Conservation (phyloP, 2,888 invertebrate genomes). For the Danaus chrysippus region DNA sequence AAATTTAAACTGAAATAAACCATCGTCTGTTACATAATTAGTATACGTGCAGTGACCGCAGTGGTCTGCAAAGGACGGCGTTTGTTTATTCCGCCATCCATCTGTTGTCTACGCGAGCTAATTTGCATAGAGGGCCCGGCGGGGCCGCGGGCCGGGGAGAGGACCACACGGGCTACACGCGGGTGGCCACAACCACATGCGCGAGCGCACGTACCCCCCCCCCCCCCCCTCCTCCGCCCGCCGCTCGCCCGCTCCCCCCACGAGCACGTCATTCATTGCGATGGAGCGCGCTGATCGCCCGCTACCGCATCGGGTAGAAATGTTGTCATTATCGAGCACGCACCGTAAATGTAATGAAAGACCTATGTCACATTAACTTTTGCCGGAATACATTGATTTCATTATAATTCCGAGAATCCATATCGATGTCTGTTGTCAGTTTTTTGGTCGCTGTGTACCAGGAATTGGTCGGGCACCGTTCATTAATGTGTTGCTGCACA, state of each 20-base stretch:
- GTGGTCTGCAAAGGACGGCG: conserved; percentile 64
- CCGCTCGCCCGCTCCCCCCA: conserved; percentile 44
- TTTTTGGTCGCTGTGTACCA: conserved; percentile 9
- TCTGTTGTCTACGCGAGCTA: conserved; percentile 78
- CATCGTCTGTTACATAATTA: conserved; percentile 19
- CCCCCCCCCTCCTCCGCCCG: conserved; percentile 35
- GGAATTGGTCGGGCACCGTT: background rate
- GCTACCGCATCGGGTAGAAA: conserved; percentile 73
- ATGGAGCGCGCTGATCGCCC: conserved; percentile 69
- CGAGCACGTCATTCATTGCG: conserved; percentile 75
- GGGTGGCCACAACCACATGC: conserved; percentile 78
- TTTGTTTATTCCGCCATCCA: conserved; percentile 79
- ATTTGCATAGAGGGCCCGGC: conserved; percentile 74
- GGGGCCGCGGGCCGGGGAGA: conserved; percentile 39
- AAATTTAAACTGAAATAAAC: too few relatives aligned
- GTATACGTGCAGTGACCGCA: conserved; percentile 27
- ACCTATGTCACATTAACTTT: conserved; percentile 50
- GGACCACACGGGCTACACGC: conserved; percentile 80
- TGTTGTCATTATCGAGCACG: conserved; percentile 74
- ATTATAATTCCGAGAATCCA: conserved; percentile 44
- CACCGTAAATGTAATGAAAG: conserved; percentile 66
- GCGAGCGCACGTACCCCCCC: conserved; percentile 55
- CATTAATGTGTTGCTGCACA: too few relatives aligned
- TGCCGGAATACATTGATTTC: conserved; percentile 50
- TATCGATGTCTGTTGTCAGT: conserved; percentile 3